Evolutionary conservation across 2,888 invertebrate genomes (phyloP).

Genomic region (Mamestra brassicae): DNA sequence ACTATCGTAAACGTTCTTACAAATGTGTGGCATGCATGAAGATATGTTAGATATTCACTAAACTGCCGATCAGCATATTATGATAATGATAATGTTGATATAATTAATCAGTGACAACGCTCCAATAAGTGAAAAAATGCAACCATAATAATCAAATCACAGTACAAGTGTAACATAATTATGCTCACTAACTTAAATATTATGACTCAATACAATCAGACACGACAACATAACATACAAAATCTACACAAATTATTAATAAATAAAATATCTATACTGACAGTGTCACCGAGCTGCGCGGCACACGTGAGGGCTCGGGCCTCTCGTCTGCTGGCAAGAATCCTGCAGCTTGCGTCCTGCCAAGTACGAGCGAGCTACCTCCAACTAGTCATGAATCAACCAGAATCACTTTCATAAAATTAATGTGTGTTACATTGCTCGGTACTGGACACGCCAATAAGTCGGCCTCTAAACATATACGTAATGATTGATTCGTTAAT

Average conservation of each 20-base stretch:
- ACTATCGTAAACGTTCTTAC: constrained; percentile 49
- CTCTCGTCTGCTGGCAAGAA: constrained; percentile 61
- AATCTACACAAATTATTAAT: constrained; percentile 80
- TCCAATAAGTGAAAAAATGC: constrained; percentile 84
- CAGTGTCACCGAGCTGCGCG: constrained; percentile 72
- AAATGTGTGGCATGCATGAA: constrained; percentile 53
- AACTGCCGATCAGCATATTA: constrained; percentile 52
- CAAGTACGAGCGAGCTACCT: constrained; percentile 48
- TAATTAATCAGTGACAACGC: constrained; percentile 68
- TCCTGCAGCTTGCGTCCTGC: constrained; percentile 44
- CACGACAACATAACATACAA: constrained; percentile 82
- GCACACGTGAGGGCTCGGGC: constrained; percentile 50
- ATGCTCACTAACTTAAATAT: constrained; percentile 88
- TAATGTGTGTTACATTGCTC: constrained; percentile 60
- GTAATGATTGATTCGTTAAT: constrained; percentile 77
- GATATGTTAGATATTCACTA: constrained; percentile 58
- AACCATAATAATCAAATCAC: constrained; percentile 88
- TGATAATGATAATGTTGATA: constrained; percentile 56
- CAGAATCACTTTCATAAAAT: constrained; percentile 61
- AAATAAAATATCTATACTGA: constrained; percentile 79
- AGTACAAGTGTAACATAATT: constrained; percentile 87
- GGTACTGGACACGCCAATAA: constrained; percentile 72
- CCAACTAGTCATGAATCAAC: constrained; percentile 43
- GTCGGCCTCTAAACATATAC: constrained; percentile 78
- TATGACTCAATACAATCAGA: constrained; percentile 86